Conservation (phyloP, 2,113 vertebrate genomes). For the Paraplagusia blochii region DNA sequence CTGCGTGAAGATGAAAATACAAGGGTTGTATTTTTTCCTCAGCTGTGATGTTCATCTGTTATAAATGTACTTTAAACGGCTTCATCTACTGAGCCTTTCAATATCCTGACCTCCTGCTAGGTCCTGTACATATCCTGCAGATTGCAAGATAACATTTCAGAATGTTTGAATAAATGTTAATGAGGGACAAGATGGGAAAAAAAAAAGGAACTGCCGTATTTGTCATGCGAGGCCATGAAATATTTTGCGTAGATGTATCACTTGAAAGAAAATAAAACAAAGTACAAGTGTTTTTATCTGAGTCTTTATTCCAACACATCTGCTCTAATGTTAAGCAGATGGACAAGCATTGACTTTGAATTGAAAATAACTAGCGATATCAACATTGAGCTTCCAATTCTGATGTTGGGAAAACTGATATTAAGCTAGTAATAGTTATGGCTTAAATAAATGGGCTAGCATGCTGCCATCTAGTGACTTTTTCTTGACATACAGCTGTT, state of each 20-base stretch:
- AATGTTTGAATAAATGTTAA: constrained; percentile 49
- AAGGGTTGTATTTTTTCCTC: constrained; percentile 38
- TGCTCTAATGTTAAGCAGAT: too few relatives aligned
- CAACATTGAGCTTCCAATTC: too few relatives aligned
- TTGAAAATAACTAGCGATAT: too few relatives aligned
- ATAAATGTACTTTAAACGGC: constrained; percentile 24
- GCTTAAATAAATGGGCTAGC: too few relatives aligned
- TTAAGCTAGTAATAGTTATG: too few relatives aligned
- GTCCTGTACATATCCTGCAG: constrained; percentile 56
- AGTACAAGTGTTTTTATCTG: constrained; percentile 45
- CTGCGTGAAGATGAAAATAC: constrained; percentile 10
- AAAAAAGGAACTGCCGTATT: constrained; percentile 34
- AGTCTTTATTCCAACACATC: background rate
- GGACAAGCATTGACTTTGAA: too few relatives aligned
- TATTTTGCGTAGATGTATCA: constrained; percentile 72
- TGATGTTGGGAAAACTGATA: too few relatives aligned
- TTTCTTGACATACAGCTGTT: too few relatives aligned
- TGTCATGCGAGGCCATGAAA: constrained; percentile 71
- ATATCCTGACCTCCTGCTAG: constrained; percentile 46
- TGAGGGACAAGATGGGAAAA: constrained; percentile 1
- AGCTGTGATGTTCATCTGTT: constrained; percentile 37
- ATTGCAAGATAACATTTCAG: constrained; percentile 53
- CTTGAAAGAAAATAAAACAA: constrained; percentile 64
- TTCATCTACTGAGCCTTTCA: constrained; percentile 33
- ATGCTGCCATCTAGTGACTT: too few relatives aligned